Evolutionary conservation across 2,113 vertebrate species (phyloP).

Genomic region (Trichechus manatus): DNA sequence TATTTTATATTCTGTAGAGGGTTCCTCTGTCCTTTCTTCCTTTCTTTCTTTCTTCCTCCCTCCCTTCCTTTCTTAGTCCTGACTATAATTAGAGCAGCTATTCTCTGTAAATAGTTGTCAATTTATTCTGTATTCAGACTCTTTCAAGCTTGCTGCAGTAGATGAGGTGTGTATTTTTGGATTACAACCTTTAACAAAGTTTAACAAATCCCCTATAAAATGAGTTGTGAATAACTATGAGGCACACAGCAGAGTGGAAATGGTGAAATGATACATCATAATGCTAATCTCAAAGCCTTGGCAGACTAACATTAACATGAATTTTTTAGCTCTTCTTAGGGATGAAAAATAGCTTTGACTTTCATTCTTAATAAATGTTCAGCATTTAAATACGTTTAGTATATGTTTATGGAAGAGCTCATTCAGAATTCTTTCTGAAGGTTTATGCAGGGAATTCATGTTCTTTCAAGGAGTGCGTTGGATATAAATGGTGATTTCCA

Average conservation of each 20-base stretch:
- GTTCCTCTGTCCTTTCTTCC: background rate
- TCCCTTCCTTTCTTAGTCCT: background rate
- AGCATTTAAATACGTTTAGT: slow-evolving; percentile 59
- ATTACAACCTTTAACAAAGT: slow-evolving; percentile 56
- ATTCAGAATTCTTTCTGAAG: slow-evolving; percentile 58
- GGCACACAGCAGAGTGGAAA: slow-evolving; percentile 15
- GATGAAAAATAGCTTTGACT: slow-evolving; percentile 56
- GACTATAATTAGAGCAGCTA: slow-evolving; percentile 47
- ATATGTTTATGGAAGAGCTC: slow-evolving; percentile 22
- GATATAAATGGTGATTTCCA: slow-evolving; percentile 49
- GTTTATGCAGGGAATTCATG: slow-evolving; percentile 41
- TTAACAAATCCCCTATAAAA: slow-evolving; percentile 40
- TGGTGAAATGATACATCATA: background rate
- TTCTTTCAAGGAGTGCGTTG: slow-evolving; percentile 51
- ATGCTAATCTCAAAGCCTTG: slow-evolving; percentile 51
- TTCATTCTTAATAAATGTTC: slow-evolving; percentile 56
- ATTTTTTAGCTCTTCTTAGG: slow-evolving; percentile 75
- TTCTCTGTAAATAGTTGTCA: slow-evolving; percentile 31
- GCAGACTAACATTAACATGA: slow-evolving; percentile 35
- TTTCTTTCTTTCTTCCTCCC: background rate
- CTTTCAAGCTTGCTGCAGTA: slow-evolving; percentile 55
- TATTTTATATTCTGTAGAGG: background rate
- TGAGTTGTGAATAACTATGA: slow-evolving; percentile 53
- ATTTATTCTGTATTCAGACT: slow-evolving; percentile 44
- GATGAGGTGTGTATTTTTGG: slow-evolving; percentile 68